Conservation (phyloP, 2,888 invertebrate species). For the Odontomyia ornata region DNA sequence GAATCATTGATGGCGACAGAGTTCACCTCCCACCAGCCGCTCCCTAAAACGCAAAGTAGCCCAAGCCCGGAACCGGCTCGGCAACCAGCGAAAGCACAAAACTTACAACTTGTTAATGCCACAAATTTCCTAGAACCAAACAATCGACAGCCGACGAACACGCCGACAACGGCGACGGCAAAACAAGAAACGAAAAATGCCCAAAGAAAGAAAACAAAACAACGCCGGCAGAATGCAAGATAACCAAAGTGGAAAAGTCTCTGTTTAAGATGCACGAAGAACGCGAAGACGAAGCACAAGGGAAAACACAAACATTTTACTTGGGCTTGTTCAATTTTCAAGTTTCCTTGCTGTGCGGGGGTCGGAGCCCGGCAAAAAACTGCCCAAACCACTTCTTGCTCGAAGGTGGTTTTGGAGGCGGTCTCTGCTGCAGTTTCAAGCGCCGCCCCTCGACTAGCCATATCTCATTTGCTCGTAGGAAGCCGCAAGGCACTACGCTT, state of each 20-base stretch:
- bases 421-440: neutral
- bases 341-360: conserved; percentile 13
- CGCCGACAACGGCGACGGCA: neutral
- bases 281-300: neutral
- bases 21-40: neutral
- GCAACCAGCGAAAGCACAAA: neutral
- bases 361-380: neutral
- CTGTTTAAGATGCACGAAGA: neutral
- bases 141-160: neutral
- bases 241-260: neutral
- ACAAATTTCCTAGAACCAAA: neutral
- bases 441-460: neutral
- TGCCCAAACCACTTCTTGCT: conserved; percentile 20
- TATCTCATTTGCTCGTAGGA: neutral
- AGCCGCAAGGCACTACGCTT: neutral
- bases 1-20: neutral
- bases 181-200: neutral
- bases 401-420: conserved; percentile 14
- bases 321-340: conserved; percentile 5
- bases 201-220: neutral
- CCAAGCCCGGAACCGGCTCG: neutral
- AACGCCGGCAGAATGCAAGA: neutral
- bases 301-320: neutral
- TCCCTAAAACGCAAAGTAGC: neutral
- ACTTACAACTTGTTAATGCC: conserved; percentile 10